Evolutionary conservation across 1,140 invertebrate species (phyloP).

Genomic region (Drosophila orena): DNA sequence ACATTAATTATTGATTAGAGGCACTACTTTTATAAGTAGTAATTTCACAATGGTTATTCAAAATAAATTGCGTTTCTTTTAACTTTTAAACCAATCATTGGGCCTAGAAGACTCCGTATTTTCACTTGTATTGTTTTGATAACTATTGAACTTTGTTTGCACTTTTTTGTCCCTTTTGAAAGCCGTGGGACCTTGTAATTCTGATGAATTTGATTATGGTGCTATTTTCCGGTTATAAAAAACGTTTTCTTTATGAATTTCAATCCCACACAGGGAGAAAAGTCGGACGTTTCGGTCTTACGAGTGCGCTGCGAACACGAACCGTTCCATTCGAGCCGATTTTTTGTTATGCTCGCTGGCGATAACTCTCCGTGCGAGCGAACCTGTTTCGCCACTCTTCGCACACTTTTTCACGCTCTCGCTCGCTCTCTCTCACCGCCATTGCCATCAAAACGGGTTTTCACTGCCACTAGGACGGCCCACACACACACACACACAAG

Average conservation of each 20-base stretch:
- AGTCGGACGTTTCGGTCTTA: conserved; percentile 20
- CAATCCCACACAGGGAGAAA: conserved; percentile 45
- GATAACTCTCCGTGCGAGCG: conserved; percentile 64
- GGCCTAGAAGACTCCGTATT: background rate
- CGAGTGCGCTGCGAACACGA: conserved; percentile 66
- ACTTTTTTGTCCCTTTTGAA: conserved; percentile 24
- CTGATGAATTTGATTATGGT: background rate
- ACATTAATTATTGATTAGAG: conserved; percentile 1
- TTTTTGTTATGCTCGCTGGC: conserved; percentile 81
- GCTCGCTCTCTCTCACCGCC: conserved; percentile 56
- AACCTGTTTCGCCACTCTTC: conserved; percentile 67
- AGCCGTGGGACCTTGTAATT: background rate
- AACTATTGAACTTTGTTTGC: background rate
- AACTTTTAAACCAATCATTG: too few species aligned
- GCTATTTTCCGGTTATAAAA: conserved; percentile 20
- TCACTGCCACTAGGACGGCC: conserved; percentile 59
- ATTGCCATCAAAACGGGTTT: conserved; percentile 75
- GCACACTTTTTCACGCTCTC: conserved; percentile 14
- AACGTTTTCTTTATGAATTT: conserved; percentile 15
- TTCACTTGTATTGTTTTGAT: conserved; percentile 3
- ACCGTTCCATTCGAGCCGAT: conserved; percentile 83
- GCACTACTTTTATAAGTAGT: conserved; percentile 1
- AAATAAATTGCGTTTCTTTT: background rate
- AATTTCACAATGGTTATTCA: background rate
- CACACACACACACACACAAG: conserved; percentile 52